phyloP scores from a whole-genome alignment of 1,140 invertebrate species.

The Hormaphis cornu region DNA sequence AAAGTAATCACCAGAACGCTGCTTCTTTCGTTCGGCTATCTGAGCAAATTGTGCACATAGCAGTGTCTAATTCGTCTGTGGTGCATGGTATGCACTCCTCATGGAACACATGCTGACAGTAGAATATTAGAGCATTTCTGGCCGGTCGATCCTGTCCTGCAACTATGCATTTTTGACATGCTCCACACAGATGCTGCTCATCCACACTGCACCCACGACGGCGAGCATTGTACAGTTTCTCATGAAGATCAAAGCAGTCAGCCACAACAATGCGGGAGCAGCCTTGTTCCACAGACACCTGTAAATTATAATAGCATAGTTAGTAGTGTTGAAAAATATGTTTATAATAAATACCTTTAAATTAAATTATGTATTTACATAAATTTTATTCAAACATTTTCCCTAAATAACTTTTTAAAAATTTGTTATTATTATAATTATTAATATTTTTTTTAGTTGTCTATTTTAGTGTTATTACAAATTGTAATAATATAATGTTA shows the following conservation, averaged over 20 bases:
- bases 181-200: constrained; percentile 42
- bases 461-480: too few species aligned
- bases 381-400: too few species aligned
- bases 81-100: constrained; percentile 68
- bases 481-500: too few species aligned
- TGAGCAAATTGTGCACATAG: constrained; percentile 14
- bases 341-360: too few species aligned
- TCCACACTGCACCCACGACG: constrained; percentile 63
- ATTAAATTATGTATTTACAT: too few species aligned
- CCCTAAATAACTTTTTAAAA: too few species aligned
- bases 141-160: neutral
- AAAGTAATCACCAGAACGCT: neutral
- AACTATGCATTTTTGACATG: constrained; percentile 25
- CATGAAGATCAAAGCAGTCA: constrained; percentile 83
- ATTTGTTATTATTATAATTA: too few species aligned
- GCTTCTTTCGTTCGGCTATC: constrained; percentile 9
- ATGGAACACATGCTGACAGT: constrained; percentile 85
- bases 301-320: too few species aligned
- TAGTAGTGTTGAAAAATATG: too few species aligned
- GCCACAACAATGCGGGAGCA: constrained; percentile 77
- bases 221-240: constrained; percentile 66
- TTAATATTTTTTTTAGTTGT: too few species aligned
- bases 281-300: constrained; percentile 77
- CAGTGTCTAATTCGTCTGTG: neutral
- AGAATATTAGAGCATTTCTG: constrained; percentile 61